Evolutionary conservation across 2,113 vertebrate genomes (phyloP), one percentile per base, ranked within the genome.

Genomic region (Ramphastos sulfuratus): DNA sequence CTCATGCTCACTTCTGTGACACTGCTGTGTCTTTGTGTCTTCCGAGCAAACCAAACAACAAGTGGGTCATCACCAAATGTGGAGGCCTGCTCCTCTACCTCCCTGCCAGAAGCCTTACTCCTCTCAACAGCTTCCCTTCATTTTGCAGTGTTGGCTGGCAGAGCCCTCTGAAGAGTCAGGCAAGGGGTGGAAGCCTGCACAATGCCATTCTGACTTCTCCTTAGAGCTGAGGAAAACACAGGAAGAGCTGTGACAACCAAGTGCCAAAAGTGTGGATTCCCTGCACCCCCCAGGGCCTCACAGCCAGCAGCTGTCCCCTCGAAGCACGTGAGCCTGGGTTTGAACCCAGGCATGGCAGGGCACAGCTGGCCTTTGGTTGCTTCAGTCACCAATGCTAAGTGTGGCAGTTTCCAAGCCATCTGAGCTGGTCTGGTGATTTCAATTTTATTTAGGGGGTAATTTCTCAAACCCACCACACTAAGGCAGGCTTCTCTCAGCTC

Each of bases 261-360:
- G 59, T 1, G 18, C 50, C 44, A 18, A 64, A 58, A 46, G 19
- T 19, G 27, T 2, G 23, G 2, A 5, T 79, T 75, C 75, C 25
- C 18, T 0, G 0, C 44, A 8, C 24, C 80, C 17, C 30, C 33
- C 44, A 2, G 5, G 25, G 58, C 76, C 31, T 28, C 18, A 54
- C 65, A 65, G 66, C 35, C 5, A 0, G 71, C 24, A 91, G 92
- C 78, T 89, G 85, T 60, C 82, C 74, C 56, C 9, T 54, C 4
- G 42, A 31, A 39, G 78, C 35, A 5, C 3, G 37, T 7, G 37
- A 61, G 71, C 42, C 78, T 37, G 88, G 91, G 46, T 13, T 78
- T 24, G 19, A 65, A 52, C 59, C 61, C 33, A 4, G 81, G 66
- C 87, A 56, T 1, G 0, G 78, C 83, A 65, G 17, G 48, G 79